A percentile compares a stretch with the other conserved stretches of the same genome.
These are phyloP conservation scores for Brenthis daphne DNA, from an alignment of 2,888 invertebrate genomes.

Conservation along the genomic window DNA sequence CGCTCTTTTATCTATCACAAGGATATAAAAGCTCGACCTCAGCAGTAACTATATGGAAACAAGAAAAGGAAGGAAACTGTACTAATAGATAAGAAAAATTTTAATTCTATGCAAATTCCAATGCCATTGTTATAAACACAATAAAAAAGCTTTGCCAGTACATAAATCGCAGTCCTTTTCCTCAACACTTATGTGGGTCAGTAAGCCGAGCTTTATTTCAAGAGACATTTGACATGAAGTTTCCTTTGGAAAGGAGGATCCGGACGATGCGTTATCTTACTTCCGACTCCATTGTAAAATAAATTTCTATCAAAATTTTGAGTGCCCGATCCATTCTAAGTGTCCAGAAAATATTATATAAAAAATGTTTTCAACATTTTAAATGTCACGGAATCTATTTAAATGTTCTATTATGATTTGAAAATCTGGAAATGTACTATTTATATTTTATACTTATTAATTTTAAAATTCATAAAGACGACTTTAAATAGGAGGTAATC, in stretches of 20 bases:
- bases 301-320: neutral
- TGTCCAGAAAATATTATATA: no score
- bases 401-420: no score
- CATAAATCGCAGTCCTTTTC: slow-evolving; percentile 24
- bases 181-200: slow-evolving; percentile 18
- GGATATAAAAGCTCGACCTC: no score
- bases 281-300: slow-evolving; percentile 6
- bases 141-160: slow-evolving; percentile 7
- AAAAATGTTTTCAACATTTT: no score
- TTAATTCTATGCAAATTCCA: slow-evolving; percentile 10
- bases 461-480: no score
- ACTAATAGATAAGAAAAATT: neutral
- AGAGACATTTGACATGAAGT: slow-evolving; percentile 16
- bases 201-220: slow-evolving; percentile 27
- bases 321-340: no score
- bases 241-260: slow-evolving; percentile 9
- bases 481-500: no score
- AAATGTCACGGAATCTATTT: no score
- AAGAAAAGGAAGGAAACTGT: slow-evolving; percentile 5
- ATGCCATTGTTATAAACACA: slow-evolving; percentile 1
- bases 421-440: no score
- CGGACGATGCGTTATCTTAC: slow-evolving; percentile 14
- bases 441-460: no score
- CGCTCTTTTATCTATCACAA: no score
- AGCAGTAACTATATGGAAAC: neutral